phyloP scores from a whole-genome alignment of 2,797 vertebrate genomes.

The Emys orbicularis region DNA sequence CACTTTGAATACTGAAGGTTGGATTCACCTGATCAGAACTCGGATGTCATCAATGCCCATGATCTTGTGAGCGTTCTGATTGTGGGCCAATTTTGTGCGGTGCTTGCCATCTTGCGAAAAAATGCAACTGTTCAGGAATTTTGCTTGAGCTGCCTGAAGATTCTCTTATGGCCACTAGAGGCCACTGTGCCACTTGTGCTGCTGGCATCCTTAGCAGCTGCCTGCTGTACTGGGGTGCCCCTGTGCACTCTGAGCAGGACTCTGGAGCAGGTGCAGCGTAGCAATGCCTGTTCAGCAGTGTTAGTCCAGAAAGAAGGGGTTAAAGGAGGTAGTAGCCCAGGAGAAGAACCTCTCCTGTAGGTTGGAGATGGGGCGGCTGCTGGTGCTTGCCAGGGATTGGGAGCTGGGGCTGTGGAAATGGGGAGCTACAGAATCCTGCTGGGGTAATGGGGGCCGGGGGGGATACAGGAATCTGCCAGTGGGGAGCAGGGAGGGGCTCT shows the following conservation, averaged over 20 bases:
- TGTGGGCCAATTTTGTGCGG: not conserved
- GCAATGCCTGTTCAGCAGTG: not conserved
- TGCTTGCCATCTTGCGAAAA: not conserved
- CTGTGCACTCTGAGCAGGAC: not conserved
- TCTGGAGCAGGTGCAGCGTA: not conserved
- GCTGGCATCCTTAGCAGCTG: not conserved
- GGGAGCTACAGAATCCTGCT: not conserved
- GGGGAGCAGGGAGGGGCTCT: not conserved
- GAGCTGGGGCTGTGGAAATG: not conserved
- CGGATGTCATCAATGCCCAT: not conserved
- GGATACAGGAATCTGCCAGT: not conserved
- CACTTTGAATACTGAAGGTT: not conserved
- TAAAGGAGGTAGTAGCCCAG: not conserved
- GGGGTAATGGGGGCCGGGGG: not conserved
- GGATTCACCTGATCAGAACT: not conserved
- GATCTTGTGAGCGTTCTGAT: not conserved
- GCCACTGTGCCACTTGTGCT: not conserved
- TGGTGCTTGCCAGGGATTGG: not conserved
- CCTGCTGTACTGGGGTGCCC: not conserved
- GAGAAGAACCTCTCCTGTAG: not conserved
- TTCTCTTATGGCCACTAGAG: not conserved
- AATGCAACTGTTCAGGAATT: not conserved
- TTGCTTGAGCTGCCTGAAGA: not conserved
- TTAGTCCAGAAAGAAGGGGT: not conserved
- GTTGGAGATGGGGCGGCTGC: not conserved